A percentile compares a stretch with the other conserved stretches of the same genome.
Conservation (phyloP, 92 coral and sea anemone genomes). For the Muricea muricata region DNA sequence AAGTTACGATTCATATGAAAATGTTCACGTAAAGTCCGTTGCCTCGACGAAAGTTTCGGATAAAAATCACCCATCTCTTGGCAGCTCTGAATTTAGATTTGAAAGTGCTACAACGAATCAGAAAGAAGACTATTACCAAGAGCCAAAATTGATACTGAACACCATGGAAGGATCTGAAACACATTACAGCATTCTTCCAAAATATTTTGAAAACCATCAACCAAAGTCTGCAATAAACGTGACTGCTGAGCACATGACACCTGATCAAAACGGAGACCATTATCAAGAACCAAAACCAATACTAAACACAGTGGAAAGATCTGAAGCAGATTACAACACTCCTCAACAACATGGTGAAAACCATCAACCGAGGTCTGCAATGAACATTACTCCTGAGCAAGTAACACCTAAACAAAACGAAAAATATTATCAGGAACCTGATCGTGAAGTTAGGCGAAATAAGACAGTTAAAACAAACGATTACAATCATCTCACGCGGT, state of each 20-base stretch:
- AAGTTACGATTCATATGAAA: not conserved
- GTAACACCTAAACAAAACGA: not conserved
- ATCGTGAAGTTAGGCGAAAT: not conserved
- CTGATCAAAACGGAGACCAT: not conserved
- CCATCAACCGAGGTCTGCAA: not conserved
- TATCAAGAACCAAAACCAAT: not conserved
- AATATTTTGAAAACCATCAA: not conserved
- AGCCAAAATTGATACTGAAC: not conserved
- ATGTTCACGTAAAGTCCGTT: not conserved
- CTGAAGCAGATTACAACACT: too few relatives aligned
- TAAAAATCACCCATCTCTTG: not conserved
- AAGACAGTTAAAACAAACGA: not conserved
- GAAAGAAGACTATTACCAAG: not conserved
- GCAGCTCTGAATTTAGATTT: not conserved
- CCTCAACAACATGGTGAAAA: too few relatives aligned
- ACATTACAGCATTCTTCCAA: not conserved
- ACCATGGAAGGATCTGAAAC: not conserved
- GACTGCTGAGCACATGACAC: not conserved
- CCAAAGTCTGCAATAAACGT: not conserved
- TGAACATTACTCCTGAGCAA: not conserved
- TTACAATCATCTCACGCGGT: not conserved
- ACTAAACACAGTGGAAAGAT: too few relatives aligned
- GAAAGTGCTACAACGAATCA: not conserved
- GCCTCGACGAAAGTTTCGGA: too few relatives aligned
- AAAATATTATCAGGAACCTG: not conserved